Conservation (phyloP, 2,113 vertebrate species). For the Oreochromis niloticus region DNA sequence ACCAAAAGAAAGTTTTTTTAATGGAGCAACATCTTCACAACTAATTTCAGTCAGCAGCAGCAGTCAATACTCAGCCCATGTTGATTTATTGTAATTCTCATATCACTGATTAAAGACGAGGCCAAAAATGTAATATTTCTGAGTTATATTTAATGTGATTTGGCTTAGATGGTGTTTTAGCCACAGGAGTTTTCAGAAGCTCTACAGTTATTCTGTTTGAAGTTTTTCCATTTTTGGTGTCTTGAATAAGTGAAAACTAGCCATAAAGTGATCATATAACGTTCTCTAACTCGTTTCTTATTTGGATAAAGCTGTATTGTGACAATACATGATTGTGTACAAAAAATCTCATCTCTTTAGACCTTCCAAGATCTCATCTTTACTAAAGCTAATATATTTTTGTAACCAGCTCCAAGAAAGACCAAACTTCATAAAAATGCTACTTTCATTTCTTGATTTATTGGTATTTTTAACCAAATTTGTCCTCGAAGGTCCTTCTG, state of each 20-base stretch:
- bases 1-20: neutral
- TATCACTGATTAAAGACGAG: neutral
- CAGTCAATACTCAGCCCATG: neutral
- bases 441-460: neutral
- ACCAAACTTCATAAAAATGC: neutral
- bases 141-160: too few species aligned
- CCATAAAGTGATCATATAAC: neutral
- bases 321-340: neutral
- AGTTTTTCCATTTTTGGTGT: too few species aligned
- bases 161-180: too few species aligned
- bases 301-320: neutral
- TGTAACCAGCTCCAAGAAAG: neutral
- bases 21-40: neutral
- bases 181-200: too few species aligned
- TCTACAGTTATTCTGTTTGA: too few species aligned
- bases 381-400: neutral
- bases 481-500: neutral
- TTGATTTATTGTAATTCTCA: neutral
- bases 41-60: neutral
- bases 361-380: neutral
- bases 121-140: too few species aligned
- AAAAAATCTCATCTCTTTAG: neutral
- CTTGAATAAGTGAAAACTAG: too few species aligned
- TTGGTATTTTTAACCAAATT: neutral
- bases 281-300: neutral